phyloP scores from a whole-genome alignment of 2,888 invertebrate species.

The Dendrolimus pini region DNA sequence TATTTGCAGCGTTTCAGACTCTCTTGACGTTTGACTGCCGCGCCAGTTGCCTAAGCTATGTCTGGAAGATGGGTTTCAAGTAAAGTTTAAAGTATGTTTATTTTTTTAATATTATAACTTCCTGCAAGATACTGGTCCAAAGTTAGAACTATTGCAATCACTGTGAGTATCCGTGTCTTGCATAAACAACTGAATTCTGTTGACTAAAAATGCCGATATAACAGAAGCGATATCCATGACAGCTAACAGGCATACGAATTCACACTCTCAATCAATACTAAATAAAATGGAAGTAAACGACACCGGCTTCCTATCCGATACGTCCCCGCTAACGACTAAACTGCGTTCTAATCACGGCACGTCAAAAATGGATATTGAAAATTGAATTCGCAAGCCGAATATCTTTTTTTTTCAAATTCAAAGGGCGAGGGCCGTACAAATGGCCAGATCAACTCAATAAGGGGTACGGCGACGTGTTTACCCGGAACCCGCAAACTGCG shows the following conservation, averaged over 20 bases:
- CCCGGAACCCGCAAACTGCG: slow-evolving; percentile 68
- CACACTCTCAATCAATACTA: slow-evolving; percentile 40
- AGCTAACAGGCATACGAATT: slow-evolving; percentile 15
- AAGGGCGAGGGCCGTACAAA: slow-evolving; percentile 67
- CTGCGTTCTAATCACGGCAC: slow-evolving; percentile 73
- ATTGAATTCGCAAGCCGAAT: slow-evolving; percentile 61
- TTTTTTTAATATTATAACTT: too few relatives aligned
- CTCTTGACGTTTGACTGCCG: too few relatives aligned
- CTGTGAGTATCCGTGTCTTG: too few relatives aligned
- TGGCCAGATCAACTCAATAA: slow-evolving; percentile 75
- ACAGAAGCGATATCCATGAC: slow-evolving; percentile 12
- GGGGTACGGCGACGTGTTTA: slow-evolving; percentile 69
- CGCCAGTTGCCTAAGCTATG: too few relatives aligned
- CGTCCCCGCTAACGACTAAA: slow-evolving; percentile 63
- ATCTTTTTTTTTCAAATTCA: slow-evolving; percentile 55
- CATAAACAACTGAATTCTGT: not conserved
- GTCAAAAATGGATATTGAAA: slow-evolving; percentile 75
- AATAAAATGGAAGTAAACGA: slow-evolving; percentile 43
- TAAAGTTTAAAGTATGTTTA: too few relatives aligned
- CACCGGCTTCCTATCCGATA: slow-evolving; percentile 27
- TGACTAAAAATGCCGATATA: not conserved
- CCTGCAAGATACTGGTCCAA: too few relatives aligned
- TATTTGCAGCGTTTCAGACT: too few relatives aligned
- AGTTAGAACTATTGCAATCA: too few relatives aligned
- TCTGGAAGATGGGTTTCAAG: too few relatives aligned